These are phyloP conservation scores for Plutella xylostella DNA, from an alignment of 2,888 invertebrate species.

Conservation along the genomic window DNA sequence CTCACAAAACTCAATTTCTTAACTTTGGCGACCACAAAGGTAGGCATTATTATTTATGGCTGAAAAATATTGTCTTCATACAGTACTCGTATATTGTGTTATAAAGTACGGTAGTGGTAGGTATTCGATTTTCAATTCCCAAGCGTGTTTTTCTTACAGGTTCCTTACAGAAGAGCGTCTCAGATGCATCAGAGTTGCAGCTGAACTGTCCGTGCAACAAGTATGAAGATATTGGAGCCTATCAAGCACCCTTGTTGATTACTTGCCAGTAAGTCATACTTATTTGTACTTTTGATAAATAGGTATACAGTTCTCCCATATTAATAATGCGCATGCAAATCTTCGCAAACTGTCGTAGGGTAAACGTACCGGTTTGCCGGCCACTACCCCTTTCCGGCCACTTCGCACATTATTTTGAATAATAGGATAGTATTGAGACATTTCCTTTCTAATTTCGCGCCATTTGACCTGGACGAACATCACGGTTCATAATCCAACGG, in stretches of 20 bases:
- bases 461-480: no score
- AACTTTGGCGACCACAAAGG: no score
- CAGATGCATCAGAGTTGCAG: not conserved
- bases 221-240: constrained; percentile 15
- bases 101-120: not conserved
- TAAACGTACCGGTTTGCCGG: not conserved
- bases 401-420: not conserved
- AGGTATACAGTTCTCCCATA: not conserved
- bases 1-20: no score
- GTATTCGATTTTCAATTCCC: not conserved
- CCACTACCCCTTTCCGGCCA: not conserved
- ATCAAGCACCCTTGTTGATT: constrained; percentile 20
- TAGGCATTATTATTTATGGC: no score
- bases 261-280: constrained; percentile 37
- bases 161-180: not conserved
- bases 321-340: not conserved
- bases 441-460: no score
- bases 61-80: no score
- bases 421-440: no score
- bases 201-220: constrained; percentile 37
- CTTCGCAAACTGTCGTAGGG: not conserved
- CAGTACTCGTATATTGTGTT: no score
- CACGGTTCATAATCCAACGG: no score
- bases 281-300: not conserved
- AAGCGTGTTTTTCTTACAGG: not conserved